Evolutionary conservation across 1,140 invertebrate species (phyloP).

Genomic region (Mesaphorura yosii): DNA sequence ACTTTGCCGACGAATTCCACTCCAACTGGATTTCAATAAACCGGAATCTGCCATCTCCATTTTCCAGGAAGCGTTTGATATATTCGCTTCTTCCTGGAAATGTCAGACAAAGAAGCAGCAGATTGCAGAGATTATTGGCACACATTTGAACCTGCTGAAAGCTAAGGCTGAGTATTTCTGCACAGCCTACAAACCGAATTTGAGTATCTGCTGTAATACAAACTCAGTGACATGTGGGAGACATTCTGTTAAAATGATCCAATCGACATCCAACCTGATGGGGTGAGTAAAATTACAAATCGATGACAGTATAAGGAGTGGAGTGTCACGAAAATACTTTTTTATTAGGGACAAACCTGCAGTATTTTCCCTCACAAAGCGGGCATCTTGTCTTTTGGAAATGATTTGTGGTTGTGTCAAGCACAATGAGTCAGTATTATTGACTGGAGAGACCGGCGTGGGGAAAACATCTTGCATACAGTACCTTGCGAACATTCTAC

Average conservation of each 20-base stretch:
- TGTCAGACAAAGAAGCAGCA: conserved; percentile 39
- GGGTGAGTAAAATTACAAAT: conserved; percentile 7
- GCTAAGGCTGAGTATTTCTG: conserved; percentile 71
- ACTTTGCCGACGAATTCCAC: conserved; percentile 67
- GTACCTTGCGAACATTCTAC: conserved; percentile 70
- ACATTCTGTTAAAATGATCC: conserved; percentile 37
- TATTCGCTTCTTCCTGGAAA: conserved; percentile 62
- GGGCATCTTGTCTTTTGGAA: conserved; percentile 71
- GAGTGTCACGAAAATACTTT: background rate
- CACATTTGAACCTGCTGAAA: conserved; percentile 69
- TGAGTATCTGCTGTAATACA: conserved; percentile 41
- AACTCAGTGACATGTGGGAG: conserved; percentile 46
- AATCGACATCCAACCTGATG: conserved; percentile 1
- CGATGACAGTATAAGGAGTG: background rate
- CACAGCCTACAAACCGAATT: conserved; percentile 61
- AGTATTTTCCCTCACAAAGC: conserved; percentile 64
- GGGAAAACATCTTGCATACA: conserved; percentile 97
- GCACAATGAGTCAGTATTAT: conserved; percentile 76
- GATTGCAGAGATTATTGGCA: conserved; percentile 59
- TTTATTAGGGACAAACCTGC: conserved; percentile 11
- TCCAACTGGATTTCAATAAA: conserved; percentile 61
- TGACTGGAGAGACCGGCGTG: conserved; percentile 96
- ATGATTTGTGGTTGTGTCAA: conserved; percentile 66
- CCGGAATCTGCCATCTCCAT: conserved; percentile 61
- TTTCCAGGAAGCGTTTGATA: conserved; percentile 80